Conservation (phyloP, 2,797 vertebrate genomes). For the Microtus obscurus region DNA sequence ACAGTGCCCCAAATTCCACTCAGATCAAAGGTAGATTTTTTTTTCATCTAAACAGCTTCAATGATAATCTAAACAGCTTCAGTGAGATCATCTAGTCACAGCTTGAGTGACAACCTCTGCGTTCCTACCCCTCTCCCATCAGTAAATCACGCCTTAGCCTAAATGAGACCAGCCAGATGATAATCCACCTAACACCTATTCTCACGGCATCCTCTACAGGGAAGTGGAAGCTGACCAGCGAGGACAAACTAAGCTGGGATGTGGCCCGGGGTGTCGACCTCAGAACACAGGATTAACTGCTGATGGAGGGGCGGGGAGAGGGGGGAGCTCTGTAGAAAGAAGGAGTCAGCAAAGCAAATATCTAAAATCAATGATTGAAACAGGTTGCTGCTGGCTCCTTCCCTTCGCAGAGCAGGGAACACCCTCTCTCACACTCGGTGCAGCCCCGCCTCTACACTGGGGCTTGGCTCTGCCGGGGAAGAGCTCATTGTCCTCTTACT, state of each 20-base stretch:
- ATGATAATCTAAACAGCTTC: neutral
- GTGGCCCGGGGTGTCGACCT: neutral
- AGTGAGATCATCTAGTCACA: neutral
- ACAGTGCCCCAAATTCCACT: neutral
- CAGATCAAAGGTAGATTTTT: neutral
- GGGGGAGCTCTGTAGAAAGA: neutral
- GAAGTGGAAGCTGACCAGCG: neutral
- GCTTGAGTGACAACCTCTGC: neutral
- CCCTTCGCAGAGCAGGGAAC: neutral
- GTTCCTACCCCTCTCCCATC: neutral
- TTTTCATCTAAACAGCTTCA: neutral
- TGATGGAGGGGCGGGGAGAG: rapidly evolving
- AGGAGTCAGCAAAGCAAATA: neutral
- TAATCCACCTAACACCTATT: neutral
- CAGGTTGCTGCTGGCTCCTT: neutral
- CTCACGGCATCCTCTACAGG: neutral
- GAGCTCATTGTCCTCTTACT: conserved; percentile 41
- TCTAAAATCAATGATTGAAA: neutral
- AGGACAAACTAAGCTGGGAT: neutral
- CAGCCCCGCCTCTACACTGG: conserved; percentile 48
- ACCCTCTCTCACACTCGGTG: conserved; percentile 33
- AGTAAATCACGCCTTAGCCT: conserved; percentile 27
- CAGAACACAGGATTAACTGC: neutral
- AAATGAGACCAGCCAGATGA: neutral
- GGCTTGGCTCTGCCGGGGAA: conserved; percentile 11